phyloP scores from a whole-genome alignment of 2,888 invertebrate species.

The Agrochola lota region DNA sequence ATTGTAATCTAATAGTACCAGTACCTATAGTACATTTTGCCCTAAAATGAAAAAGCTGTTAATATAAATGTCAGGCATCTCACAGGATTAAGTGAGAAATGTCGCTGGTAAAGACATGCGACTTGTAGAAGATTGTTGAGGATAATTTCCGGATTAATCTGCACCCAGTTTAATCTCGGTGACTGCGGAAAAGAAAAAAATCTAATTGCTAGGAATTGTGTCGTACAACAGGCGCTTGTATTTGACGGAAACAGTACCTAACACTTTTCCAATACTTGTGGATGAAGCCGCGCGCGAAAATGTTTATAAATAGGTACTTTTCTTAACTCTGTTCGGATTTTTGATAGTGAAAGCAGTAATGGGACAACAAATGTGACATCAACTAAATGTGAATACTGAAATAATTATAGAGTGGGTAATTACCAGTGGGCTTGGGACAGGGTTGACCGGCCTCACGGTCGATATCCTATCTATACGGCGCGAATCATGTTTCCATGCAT shows the following conservation, averaged over 20 bases:
- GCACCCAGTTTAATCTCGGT: conserved; percentile 51
- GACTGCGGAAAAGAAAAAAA: conserved; percentile 41
- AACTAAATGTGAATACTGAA: background rate
- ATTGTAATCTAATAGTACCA: background rate
- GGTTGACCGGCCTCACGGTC: conserved; percentile 23
- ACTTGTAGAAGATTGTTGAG: conserved; percentile 46
- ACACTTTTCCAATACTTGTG: conserved; percentile 4
- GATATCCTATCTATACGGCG: conserved; percentile 37
- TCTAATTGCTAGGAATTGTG: conserved; percentile 37
- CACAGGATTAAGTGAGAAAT: conserved; percentile 22
- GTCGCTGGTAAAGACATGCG: conserved; percentile 20
- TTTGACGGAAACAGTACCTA: conserved; percentile 3
- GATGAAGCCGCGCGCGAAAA: background rate
- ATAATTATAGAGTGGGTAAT: background rate
- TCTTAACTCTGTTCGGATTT: background rate
- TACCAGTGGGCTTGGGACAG: background rate
- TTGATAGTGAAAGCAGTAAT: background rate
- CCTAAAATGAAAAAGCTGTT: background rate
- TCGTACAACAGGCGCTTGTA: conserved; percentile 18
- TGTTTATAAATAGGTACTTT: background rate
- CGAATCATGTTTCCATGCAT: conserved; percentile 48
- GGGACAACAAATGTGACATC: background rate
- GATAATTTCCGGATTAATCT: conserved; percentile 61
- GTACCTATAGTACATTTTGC: background rate
- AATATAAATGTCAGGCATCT: conserved; percentile 13